Conservation (phyloP, 2,888 invertebrate genomes). For the Pristionchus maxplancki region DNA sequence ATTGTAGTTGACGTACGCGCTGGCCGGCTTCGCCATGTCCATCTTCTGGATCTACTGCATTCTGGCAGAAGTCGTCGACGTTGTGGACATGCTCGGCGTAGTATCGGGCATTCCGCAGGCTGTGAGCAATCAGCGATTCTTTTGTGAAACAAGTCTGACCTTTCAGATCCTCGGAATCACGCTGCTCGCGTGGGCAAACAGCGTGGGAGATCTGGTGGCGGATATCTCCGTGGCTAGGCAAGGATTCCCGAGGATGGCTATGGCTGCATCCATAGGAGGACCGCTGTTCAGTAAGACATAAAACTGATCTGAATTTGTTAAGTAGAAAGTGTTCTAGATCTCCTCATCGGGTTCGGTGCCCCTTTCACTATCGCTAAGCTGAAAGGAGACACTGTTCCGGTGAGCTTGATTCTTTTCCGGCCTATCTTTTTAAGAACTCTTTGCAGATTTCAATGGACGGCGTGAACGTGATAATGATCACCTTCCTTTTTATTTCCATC, state of each 20-base stretch:
- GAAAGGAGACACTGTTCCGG: conserved; percentile 8
- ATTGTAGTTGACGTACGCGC: conserved; percentile 67
- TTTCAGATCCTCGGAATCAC: conserved; percentile 82
- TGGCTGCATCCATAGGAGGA: conserved; percentile 84
- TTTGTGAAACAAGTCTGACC: no score
- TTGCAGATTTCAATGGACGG: not conserved
- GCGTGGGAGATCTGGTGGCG: conserved; percentile 83
- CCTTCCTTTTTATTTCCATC: conserved; percentile 17
- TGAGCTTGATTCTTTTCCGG: not conserved
- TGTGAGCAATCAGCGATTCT: not conserved
- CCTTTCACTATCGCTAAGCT: conserved; percentile 33
- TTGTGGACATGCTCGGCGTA: conserved; percentile 82
- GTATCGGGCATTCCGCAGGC: conserved; percentile 77
- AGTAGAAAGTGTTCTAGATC: not conserved
- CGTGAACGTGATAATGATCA: conserved; percentile 37
- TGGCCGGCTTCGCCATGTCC: conserved; percentile 82
- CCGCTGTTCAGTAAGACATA: conserved; percentile 82
- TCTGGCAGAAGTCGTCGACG: conserved; percentile 83
- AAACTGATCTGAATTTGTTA: not conserved
- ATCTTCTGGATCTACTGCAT: conserved; percentile 83
- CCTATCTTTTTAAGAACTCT: not conserved
- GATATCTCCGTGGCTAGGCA: conserved; percentile 82
- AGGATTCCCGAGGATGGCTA: conserved; percentile 84
- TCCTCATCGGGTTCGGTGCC: conserved; percentile 44
- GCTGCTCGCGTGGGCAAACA: conserved; percentile 84